Evolutionary conservation across 2,113 vertebrate species (phyloP), one percentile per base, ranked within the genome.

Genomic region (Oncorhynchus mykiss): DNA sequence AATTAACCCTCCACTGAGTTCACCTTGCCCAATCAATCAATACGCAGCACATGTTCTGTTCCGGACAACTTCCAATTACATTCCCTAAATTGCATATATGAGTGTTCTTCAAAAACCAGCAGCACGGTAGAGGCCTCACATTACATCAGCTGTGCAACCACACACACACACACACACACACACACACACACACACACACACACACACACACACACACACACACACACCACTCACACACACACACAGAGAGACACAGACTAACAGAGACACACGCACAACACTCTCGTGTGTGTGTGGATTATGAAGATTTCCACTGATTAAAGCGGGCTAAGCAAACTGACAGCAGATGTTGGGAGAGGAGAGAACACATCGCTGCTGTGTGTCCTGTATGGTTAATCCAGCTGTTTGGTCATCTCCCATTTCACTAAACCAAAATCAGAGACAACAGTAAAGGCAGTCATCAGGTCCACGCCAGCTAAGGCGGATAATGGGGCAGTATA

Each of bases 101-200:
- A 25, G 11, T 12, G 4, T 25, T 2, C 27, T 65, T 65, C 12
- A 27, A 27, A 66, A 27, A 66, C 64, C 22, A 29, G 12, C 64
- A 66, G 3, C 64, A 25, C 3, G 18, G 5, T 13, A 66, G 4
- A 66, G 25, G 13, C 24, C 24, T 13, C 24, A 66, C 64, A 25
- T 14, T 25, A 27, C 64, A 66, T 39, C 31, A 74, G 31, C 67
- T 71, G 80, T 72, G 70, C 27, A 77, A 31, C 67, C 16, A 57
- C 34, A 78, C 74, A 83, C 67, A 71, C 80, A 81, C 79, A 71
- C 72, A 6, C 48, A 20, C 67, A 49, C 68, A 67, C 69, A 85
- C 39, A 70, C 27, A 34, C 20, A 67, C 7, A 7, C 39, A 39
- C 6, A 27, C 54, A 78, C 64, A 60, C 59, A 14, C 0, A 62